Conservation (phyloP, 1,140 invertebrate genomes). For the Drosophila jambulina region DNA sequence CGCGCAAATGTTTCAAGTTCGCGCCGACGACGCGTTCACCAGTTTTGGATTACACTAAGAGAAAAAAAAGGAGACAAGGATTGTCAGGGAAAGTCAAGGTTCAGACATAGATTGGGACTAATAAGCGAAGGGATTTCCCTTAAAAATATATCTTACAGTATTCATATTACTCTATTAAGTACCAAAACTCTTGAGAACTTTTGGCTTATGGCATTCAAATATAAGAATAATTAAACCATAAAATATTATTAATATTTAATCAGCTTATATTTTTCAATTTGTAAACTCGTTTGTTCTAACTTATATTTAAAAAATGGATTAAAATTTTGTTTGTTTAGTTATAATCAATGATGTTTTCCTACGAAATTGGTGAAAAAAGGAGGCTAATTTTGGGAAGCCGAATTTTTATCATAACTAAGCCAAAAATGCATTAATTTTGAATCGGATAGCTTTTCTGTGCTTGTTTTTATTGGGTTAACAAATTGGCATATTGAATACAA, state of each 20-base stretch:
- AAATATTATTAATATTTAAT: too few species aligned
- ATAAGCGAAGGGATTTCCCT: background rate
- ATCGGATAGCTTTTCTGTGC: background rate
- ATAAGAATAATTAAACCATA: too few species aligned
- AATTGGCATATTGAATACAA: background rate
- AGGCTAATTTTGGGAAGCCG: too few species aligned
- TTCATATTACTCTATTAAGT: background rate
- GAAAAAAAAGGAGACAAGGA: background rate
- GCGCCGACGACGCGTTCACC: slow-evolving; percentile 63
- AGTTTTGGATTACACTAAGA: background rate
- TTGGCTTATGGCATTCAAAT: too few species aligned
- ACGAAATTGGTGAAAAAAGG: too few species aligned
- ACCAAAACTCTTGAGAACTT: too few species aligned
- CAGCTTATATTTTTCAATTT: too few species aligned
- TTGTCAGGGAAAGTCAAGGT: background rate
- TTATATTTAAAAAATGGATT: too few species aligned
- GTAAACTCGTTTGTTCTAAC: too few species aligned
- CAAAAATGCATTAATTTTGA: background rate
- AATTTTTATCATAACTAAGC: too few species aligned
- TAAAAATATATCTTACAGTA: background rate
- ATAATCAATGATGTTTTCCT: too few species aligned
- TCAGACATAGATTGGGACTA: background rate
- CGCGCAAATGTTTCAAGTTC: slow-evolving; percentile 82
- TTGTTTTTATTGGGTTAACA: background rate
- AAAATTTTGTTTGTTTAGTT: too few species aligned